Evolutionary conservation across 2,888 invertebrate genomes (phyloP).

Genomic region (Anodontia alba): DNA sequence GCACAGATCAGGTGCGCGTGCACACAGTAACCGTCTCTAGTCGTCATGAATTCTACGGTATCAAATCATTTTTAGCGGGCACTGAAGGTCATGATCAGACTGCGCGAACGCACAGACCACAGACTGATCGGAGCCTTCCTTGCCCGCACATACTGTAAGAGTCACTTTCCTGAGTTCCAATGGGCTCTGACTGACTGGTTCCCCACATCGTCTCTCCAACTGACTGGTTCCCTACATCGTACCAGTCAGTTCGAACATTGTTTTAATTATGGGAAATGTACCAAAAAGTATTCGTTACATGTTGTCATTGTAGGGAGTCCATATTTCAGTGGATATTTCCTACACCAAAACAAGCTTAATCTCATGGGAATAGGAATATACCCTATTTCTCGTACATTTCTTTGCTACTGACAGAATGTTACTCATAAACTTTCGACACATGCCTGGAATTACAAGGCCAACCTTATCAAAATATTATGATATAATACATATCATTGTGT

Average conservation of each 20-base stretch:
- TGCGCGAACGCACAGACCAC: no score
- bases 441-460: neutral
- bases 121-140: no score
- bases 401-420: neutral
- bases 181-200: no score
- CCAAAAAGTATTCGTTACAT: neutral
- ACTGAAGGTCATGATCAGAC: no score
- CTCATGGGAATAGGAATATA: constrained; percentile 8
- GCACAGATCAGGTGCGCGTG: no score
- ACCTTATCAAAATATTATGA: constrained; percentile 1
- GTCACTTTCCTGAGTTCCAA: no score
- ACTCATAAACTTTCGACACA: constrained; percentile 2
- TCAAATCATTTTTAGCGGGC: no score
- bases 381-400: constrained; percentile 4
- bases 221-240: no score
- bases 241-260: neutral
- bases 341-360: neutral
- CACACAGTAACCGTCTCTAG: no score
- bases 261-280: neutral
- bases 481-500: constrained; percentile 11
- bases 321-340: neutral
- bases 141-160: no score
- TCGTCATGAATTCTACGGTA: no score
- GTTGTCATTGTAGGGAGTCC: neutral
- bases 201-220: no score